phyloP scores from a whole-genome alignment of 2,113 vertebrate species.

The Panthera leo region DNA sequence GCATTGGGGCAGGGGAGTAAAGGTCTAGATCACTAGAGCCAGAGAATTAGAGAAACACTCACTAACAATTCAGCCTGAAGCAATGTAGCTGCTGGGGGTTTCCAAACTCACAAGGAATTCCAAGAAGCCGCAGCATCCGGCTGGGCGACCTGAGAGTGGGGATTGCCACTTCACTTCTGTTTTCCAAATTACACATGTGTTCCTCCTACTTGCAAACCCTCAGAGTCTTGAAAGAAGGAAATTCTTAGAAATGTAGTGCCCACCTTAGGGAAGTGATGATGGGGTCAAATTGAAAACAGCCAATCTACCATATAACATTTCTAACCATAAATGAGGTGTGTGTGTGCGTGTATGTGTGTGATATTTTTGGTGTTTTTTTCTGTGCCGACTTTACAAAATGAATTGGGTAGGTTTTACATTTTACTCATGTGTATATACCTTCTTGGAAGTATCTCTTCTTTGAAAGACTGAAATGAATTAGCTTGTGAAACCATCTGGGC shows the following conservation, averaged over 20 bases:
- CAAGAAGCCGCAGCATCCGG: neutral
- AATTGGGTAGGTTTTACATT: neutral
- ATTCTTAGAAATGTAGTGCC: neutral
- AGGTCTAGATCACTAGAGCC: neutral
- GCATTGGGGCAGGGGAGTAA: neutral
- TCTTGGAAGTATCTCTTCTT: slow-evolving; percentile 16
- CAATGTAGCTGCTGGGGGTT: neutral
- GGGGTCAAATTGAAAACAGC: neutral
- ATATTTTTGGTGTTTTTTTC: neutral
- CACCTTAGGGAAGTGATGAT: neutral
- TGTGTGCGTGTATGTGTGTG: neutral
- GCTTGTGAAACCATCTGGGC: slow-evolving; percentile 35
- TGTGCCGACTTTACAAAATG: slow-evolving; percentile 15
- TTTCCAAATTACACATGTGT: neutral
- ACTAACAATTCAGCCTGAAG: neutral
- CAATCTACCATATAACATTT: neutral
- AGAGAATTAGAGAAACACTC: neutral
- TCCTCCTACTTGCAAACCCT: neutral
- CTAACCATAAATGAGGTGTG: neutral
- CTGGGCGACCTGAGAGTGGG: neutral
- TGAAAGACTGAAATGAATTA: slow-evolving; percentile 31
- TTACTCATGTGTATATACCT: neutral
- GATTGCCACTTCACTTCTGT: neutral
- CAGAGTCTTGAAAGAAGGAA: neutral
- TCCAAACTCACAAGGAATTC: neutral